These are phyloP conservation scores for Pantala flavescens DNA, from an alignment of 1,140 invertebrate genomes.

Conservation along the genomic window DNA sequence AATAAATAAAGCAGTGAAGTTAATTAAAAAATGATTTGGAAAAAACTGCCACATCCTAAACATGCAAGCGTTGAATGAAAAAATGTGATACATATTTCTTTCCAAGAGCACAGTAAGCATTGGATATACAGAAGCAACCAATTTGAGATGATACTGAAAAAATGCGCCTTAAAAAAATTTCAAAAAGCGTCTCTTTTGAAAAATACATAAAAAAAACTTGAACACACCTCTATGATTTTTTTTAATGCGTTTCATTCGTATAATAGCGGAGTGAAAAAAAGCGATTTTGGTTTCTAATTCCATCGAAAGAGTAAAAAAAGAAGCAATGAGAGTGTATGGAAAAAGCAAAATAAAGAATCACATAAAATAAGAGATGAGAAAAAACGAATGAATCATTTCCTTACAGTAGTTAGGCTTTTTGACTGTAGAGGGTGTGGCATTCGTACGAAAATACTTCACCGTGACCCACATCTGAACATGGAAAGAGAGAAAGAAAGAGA, in stretches of 20 bases:
- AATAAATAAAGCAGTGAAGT: not conserved
- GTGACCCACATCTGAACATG: slow-evolving; percentile 7
- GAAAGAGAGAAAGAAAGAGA: not conserved
- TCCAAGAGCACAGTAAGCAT: slow-evolving; percentile 1
- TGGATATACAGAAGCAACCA: not conserved
- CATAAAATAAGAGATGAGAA: slow-evolving; percentile 7
- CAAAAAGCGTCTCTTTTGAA: not conserved
- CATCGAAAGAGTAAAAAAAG: slow-evolving; percentile 1
- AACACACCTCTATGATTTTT: not conserved
- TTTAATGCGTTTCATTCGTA: slow-evolving; percentile 1
- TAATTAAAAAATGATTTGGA: not conserved
- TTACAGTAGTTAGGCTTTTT: slow-evolving; percentile 10
- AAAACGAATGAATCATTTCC: slow-evolving; percentile 6
- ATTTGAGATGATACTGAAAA: not conserved
- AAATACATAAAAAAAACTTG: not conserved
- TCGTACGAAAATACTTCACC: slow-evolving; percentile 2
- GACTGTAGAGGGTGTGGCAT: not conserved
- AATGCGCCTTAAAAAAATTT: not conserved
- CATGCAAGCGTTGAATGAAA: not conserved
- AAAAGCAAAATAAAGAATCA: slow-evolving; percentile 8
- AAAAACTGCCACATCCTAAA: slow-evolving; percentile 1
- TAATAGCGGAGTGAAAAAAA: not conserved
- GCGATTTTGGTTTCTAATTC: not conserved
- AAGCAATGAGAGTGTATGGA: not conserved
- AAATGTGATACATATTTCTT: not conserved